phyloP scores from a whole-genome alignment of 2,113 vertebrate genomes.

The Sula dactylatra region DNA sequence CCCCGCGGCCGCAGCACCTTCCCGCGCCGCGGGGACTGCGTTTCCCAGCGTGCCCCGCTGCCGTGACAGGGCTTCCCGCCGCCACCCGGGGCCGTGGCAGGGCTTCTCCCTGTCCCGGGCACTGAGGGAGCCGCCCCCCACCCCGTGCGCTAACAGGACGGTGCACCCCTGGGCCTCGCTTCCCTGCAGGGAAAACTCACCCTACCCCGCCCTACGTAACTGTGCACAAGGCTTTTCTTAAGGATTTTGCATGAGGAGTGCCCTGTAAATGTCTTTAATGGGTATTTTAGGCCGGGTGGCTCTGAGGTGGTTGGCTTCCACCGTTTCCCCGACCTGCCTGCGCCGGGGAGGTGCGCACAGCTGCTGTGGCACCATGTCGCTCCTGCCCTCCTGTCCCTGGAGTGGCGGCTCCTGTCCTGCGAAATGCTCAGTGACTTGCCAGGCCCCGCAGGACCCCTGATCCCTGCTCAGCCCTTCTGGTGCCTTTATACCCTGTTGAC shows the following conservation, averaged over 20 bases:
- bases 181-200: not conserved
- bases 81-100: accelerated
- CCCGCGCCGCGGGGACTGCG: not conserved
- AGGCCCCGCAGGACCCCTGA: not conserved
- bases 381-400: not conserved
- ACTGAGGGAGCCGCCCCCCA: not conserved
- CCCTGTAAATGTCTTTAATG: not conserved
- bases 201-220: not conserved
- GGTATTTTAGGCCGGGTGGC: not conserved
- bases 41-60: not conserved
- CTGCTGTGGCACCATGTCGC: not conserved
- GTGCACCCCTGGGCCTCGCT: not conserved
- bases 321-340: not conserved
- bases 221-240: not conserved
- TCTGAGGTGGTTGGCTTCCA: not conserved
- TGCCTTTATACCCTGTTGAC: not conserved
- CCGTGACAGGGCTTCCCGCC: too few relatives aligned
- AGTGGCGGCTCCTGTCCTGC: not conserved
- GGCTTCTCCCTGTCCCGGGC: not conserved
- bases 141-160: too few relatives aligned
- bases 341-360: not conserved
- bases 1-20: not conserved
- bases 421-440: not conserved
- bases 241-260: not conserved
- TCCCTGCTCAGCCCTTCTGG: not conserved